Base-by-base conservation (phyloP, 2,888 invertebrate genomes). In the Sarcophaga carnaria region DNA sequence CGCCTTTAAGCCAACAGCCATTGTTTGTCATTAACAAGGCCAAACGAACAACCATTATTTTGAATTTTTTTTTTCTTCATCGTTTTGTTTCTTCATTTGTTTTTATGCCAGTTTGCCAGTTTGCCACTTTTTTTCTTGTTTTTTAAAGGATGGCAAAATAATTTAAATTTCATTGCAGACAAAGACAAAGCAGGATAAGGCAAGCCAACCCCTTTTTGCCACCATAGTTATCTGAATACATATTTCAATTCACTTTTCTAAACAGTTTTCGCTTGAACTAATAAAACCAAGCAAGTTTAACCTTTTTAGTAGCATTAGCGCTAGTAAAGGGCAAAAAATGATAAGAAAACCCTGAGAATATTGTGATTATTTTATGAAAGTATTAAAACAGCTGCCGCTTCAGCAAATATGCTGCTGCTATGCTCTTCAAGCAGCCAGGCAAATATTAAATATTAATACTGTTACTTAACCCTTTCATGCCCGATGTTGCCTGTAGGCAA, bases 1-100 rank as follows among this genome's bases (percentile, higher is more conserved):
- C 76, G 81, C 81, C 81, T 37, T 75, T 79, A 70, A 79, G 66
- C 81, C 60, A 83, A 70, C 63, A 63, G 22, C 67, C 25, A 77
- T 83, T 86, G 67, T 72, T 80, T 80, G 79, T 76, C 77, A 80
- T 77, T 77, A 83, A 63, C 80, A 86, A 77, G 76, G 80, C 54
- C 67, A 69, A 27, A 69, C 54, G 72, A 76, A 45, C 67, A 69
- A 37, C 72, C 54, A n/a, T 54, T 82, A 79, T 86, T 76, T 82
- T 79, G 69, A 75, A 49, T 49, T 14, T 49, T 14, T 2, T 49
- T 49, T 49, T 49, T 49, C 22, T 12, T 14, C 14, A 14, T 49
- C 11, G 0, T 49, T 49, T 62, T 67, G 67, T 74, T 64, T 22
- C 11, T 76, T 54, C 37, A 37, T 37, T 37, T 27, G 27, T 6